phyloP scores from a whole-genome alignment of 92 coral and sea anemone species.

The Phenganax marumi region DNA sequence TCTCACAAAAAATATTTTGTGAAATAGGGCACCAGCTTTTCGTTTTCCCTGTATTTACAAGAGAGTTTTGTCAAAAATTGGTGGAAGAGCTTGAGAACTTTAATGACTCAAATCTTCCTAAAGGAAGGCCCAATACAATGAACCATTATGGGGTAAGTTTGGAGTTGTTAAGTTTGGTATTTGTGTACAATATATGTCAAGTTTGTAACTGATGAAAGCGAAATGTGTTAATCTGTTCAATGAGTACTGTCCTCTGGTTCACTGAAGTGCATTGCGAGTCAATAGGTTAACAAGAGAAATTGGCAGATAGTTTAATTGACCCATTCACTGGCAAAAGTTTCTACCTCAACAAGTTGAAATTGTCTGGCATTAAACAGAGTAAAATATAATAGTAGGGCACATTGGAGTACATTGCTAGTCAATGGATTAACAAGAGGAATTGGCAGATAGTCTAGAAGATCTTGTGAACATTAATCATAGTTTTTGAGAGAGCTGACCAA shows the following conservation, averaged over 20 bases:
- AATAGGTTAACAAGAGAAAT: not conserved
- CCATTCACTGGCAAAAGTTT: not conserved
- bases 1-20: not conserved
- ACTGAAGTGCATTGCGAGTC: not conserved
- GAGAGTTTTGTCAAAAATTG: slow-evolving; percentile 64
- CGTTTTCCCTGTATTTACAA: slow-evolving; percentile 72
- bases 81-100: slow-evolving; percentile 77
- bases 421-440: too few species aligned
- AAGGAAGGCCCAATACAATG: slow-evolving; percentile 98
- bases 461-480: too few species aligned
- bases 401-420: too few species aligned
- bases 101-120: slow-evolving; percentile 72
- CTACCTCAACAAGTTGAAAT: too few species aligned
- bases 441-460: too few species aligned
- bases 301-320: too few species aligned
- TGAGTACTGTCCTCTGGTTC: not conserved
- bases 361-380: too few species aligned
- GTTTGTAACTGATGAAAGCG: too few species aligned
- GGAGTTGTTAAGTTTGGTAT: too few species aligned
- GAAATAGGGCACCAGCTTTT: slow-evolving; percentile 68
- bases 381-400: too few species aligned
- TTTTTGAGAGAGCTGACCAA: too few species aligned
- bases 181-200: too few species aligned
- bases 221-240: not conserved
- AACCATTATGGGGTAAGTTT: slow-evolving; percentile 85